Percentiles rank a stretch among this genome's conserved stretches.
phyloP scores from a whole-genome alignment of 92 coral and sea anemone species.

The Pocillopora meandrina region DNA sequence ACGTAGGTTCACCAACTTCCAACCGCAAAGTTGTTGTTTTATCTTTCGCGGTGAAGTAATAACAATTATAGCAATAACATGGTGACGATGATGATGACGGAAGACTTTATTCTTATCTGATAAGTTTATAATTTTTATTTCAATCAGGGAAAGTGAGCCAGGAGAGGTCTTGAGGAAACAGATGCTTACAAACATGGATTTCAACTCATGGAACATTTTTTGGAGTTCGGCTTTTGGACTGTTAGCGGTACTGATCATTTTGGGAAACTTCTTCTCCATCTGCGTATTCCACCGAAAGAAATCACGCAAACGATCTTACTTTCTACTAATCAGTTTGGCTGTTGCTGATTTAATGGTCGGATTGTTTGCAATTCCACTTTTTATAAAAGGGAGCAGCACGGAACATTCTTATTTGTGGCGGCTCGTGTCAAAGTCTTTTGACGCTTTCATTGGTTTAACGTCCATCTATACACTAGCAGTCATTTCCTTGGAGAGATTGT shows the following conservation, averaged over 20 bases:
- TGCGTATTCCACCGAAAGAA: too few species aligned
- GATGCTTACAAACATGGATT: neutral
- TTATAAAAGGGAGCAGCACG: neutral
- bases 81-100: too few species aligned
- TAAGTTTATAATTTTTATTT: too few species aligned
- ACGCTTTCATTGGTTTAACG: neutral
- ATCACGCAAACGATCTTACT: too few species aligned
- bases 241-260: neutral
- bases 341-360: neutral
- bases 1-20: too few species aligned
- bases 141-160: too few species aligned
- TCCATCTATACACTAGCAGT: neutral
- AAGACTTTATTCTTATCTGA: too few species aligned
- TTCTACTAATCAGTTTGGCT: neutral
- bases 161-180: neutral
- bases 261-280: neutral
- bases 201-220: neutral
- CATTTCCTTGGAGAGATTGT: neutral
- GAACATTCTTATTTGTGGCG: neutral
- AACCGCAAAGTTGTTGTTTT: too few species aligned
- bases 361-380: neutral
- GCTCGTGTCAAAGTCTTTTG: neutral
- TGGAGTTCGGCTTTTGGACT: neutral
- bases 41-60: too few species aligned
- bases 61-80: too few species aligned